Evolutionary conservation across 2,888 invertebrate species (phyloP).

Genomic region (Masnerella sp.): DNA sequence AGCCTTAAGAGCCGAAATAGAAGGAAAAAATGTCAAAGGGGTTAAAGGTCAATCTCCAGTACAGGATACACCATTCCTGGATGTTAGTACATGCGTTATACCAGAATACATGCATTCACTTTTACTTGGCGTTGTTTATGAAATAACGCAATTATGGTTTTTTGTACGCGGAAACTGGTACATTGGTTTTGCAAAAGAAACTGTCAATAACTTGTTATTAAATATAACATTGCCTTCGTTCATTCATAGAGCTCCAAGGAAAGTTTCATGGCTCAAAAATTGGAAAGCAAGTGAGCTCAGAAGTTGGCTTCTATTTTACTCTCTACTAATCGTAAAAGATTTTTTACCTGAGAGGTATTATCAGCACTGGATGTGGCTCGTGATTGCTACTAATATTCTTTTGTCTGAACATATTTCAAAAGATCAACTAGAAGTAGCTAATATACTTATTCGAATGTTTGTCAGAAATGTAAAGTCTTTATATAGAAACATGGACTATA

Average conservation of each 20-base stretch:
- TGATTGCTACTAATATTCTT: not conserved
- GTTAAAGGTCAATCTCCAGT: constrained; percentile 24
- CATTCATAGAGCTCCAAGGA: constrained; percentile 4
- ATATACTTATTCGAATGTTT: constrained; percentile 9
- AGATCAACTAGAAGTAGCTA: not conserved
- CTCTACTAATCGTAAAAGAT: not conserved
- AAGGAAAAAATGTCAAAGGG: constrained; percentile 1
- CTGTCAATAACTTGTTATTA: not conserved
- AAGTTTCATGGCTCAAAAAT: not conserved
- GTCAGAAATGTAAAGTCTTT: constrained; percentile 8
- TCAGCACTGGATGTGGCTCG: constrained; percentile 18
- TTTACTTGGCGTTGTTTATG: constrained; percentile 18
- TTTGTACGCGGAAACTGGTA: not conserved
- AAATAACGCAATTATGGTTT: not conserved
- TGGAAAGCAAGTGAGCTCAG: constrained; percentile 10
- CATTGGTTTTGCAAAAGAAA: not conserved
- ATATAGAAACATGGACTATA: not conserved
- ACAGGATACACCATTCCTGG: not conserved
- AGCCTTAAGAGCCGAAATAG: constrained; percentile 8
- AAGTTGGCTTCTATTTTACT: constrained; percentile 1
- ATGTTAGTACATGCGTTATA: not conserved
- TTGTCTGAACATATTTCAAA: not conserved
- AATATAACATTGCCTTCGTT: constrained; percentile 1
- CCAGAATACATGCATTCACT: constrained; percentile 25
- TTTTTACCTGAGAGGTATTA: constrained; percentile 7